These are phyloP conservation scores for Macroglossus sobrinus DNA, from an alignment of 2,113 vertebrate species.

Conservation along the genomic window DNA sequence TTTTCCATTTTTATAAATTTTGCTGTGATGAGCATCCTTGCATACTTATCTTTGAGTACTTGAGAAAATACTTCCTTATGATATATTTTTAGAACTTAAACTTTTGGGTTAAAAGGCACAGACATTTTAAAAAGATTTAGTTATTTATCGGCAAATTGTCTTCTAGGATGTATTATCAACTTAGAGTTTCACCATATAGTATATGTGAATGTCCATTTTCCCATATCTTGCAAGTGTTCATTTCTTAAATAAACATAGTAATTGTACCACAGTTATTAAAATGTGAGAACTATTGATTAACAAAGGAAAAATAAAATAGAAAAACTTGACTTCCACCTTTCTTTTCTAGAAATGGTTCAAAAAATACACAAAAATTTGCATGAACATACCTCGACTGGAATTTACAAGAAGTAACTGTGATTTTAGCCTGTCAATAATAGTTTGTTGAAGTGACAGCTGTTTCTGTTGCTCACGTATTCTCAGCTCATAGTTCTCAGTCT, in stretches of 20 bases:
- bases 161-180: conserved; percentile 39
- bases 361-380: conserved; percentile 68
- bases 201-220: neutral
- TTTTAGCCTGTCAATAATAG: conserved; percentile 87
- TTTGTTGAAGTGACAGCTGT: conserved; percentile 92
- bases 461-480: conserved; percentile 91
- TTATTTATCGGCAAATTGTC: conserved; percentile 2
- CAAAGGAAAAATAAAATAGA: conserved; percentile 20
- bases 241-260: conserved; percentile 46
- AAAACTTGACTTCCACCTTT: conserved; percentile 1
- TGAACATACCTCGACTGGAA: conserved; percentile 81
- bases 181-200: neutral
- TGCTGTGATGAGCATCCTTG: neutral
- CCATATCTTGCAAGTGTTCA: neutral
- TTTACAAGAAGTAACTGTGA: conserved; percentile 82
- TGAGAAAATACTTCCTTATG: neutral
- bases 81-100: neutral
- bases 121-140: neutral
- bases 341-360: conserved; percentile 36
- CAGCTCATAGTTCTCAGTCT: conserved; percentile 93
- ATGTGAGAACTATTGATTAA: conserved; percentile 15
- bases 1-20: conserved; percentile 27
- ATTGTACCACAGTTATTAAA: neutral
- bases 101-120: conserved; percentile 18
- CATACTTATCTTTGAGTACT: neutral